Evolutionary conservation across 2,113 vertebrate genomes (phyloP).

Genomic region (Astur gentilis): DNA sequence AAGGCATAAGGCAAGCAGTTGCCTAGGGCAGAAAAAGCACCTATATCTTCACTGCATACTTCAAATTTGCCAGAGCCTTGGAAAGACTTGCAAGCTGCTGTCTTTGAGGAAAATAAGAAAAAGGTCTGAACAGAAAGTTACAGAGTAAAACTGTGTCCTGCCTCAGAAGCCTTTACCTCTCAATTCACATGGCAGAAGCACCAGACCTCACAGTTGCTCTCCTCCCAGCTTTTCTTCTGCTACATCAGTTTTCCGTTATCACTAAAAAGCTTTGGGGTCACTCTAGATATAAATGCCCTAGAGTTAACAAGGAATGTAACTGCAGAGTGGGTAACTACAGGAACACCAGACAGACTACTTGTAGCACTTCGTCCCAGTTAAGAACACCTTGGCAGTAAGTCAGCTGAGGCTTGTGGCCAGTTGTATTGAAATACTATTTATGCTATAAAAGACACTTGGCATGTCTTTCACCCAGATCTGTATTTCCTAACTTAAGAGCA

Average conservation of each 20-base stretch:
- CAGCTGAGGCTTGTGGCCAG: not conserved
- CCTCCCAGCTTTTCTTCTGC: not conserved
- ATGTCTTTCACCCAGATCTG: not conserved
- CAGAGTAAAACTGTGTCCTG: not conserved
- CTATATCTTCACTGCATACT: not conserved
- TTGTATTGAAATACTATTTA: not conserved
- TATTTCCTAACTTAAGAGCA: not conserved
- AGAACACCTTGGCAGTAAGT: not conserved
- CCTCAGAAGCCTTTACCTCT: not conserved
- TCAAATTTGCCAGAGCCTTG: not conserved
- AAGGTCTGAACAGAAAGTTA: not conserved
- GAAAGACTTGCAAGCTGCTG: not conserved
- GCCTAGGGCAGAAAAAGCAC: not conserved
- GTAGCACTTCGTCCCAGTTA: accelerated
- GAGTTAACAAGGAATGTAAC: not conserved
- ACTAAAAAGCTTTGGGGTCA: not conserved
- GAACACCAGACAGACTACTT: not conserved
- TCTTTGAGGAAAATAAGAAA: not conserved
- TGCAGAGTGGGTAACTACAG: not conserved
- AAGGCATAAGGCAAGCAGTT: not conserved
- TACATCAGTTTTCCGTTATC: not conserved
- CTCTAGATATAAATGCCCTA: not conserved
- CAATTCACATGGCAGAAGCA: not conserved
- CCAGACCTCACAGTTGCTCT: not conserved
- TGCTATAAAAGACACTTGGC: not conserved